These are phyloP conservation scores for Enteromius paludinosus DNA, from an alignment of 2,797 vertebrate species.

Conservation along the genomic window DNA sequence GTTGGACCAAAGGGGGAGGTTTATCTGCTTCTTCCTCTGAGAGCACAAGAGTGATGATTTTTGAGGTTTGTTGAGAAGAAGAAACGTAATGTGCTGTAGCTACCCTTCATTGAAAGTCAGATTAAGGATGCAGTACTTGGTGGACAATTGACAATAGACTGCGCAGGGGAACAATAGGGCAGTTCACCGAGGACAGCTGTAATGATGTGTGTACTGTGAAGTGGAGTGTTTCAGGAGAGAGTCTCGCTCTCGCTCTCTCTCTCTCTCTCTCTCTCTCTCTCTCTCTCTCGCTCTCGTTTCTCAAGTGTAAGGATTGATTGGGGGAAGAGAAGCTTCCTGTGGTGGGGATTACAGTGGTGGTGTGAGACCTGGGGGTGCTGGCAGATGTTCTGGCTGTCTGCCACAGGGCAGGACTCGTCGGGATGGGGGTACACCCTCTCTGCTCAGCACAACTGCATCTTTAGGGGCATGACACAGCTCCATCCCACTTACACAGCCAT, in stretches of 20 bases:
- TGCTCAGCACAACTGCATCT: slow-evolving; percentile 42
- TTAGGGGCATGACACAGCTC: slow-evolving; percentile 39
- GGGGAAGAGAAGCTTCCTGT: slow-evolving; percentile 82
- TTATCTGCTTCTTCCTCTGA: not conserved
- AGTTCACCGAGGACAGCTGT: slow-evolving; percentile 50
- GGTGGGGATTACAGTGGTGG: slow-evolving; percentile 84
- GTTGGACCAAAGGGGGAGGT: slow-evolving; percentile 57
- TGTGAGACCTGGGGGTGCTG: slow-evolving; percentile 83
- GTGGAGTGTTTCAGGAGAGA: slow-evolving; percentile 36
- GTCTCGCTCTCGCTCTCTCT: slow-evolving; percentile 15
- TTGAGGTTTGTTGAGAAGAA: slow-evolving; percentile 30
- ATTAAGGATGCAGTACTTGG: slow-evolving; percentile 15
- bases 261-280: slow-evolving; percentile 34
- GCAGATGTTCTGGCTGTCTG: slow-evolving; percentile 86
- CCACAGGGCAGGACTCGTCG: slow-evolving; percentile 83
- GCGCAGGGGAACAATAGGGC: slow-evolving; percentile 35
- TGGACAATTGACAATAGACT: slow-evolving; percentile 48
- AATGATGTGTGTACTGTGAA: slow-evolving; percentile 41
- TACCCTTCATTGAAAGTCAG: slow-evolving; percentile 35
- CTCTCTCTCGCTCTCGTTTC: slow-evolving; percentile 19
- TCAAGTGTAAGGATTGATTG: slow-evolving; percentile 70
- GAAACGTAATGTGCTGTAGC: not conserved
- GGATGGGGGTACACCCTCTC: slow-evolving; percentile 69
- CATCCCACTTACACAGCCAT: not conserved
- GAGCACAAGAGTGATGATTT: slow-evolving; percentile 15